Percentiles rank a stretch among this genome's conserved stretches.
Conservation (phyloP, 2,797 vertebrate genomes). For the Trachurus trachurus region DNA sequence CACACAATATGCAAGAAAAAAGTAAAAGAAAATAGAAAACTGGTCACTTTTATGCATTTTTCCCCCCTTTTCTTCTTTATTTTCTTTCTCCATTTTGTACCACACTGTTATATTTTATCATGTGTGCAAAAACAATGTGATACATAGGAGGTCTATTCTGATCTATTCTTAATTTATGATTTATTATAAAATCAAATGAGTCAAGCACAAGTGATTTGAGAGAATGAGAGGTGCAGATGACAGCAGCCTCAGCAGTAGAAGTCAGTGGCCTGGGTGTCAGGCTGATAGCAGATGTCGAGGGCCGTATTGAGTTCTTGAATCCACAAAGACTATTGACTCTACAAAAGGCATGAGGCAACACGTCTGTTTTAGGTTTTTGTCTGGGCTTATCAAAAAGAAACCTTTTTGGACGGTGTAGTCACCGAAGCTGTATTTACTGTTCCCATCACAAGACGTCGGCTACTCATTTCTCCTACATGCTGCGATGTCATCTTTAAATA, state of each 20-base stretch:
- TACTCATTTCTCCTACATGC: neutral
- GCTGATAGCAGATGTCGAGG: slow-evolving; percentile 45
- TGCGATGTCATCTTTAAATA: neutral
- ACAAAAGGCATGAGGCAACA: neutral
- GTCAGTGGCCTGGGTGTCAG: slow-evolving; percentile 63
- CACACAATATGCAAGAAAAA: neutral
- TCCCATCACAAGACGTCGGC: neutral
- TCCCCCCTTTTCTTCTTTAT: no score
- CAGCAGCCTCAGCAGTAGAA: neutral
- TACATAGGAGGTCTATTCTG: neutral
- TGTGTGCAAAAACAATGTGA: slow-evolving; percentile 20
- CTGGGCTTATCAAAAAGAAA: neutral
- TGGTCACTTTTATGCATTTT: neutral
- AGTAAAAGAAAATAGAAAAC: neutral
- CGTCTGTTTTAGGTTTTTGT: neutral
- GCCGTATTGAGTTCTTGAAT: slow-evolving; percentile 13
- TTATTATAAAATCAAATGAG: neutral
- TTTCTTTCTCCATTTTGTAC: neutral
- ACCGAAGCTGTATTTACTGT: slow-evolving; percentile 18
- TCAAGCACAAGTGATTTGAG: neutral
- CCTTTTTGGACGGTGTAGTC: neutral
- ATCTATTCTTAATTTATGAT: neutral
- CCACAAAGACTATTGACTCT: neutral
- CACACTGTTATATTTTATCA: neutral
- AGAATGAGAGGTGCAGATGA: neutral